These are phyloP conservation scores for Serilophus lunatus DNA, from an alignment of 2,113 vertebrate genomes.

Conservation along the genomic window DNA sequence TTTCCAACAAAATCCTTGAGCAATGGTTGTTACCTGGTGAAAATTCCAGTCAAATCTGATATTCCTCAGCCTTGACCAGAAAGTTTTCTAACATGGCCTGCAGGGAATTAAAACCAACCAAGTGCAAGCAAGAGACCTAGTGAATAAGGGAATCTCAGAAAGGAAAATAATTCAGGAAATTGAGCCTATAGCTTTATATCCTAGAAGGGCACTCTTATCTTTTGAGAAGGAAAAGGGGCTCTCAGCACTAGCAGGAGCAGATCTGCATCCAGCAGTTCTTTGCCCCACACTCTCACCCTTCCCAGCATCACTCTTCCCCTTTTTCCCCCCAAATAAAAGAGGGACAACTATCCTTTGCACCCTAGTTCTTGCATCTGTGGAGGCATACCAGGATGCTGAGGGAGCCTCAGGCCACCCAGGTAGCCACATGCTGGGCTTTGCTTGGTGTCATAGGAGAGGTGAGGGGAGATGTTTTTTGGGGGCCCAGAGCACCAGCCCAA, in stretches of 20 bases:
- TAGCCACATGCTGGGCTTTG: accelerated
- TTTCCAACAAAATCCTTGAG: background rate
- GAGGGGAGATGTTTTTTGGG: background rate
- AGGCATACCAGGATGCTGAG: accelerated
- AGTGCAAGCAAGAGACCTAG: background rate
- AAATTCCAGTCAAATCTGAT: background rate
- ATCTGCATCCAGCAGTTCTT: background rate
- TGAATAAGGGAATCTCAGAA: background rate
- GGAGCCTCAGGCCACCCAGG: background rate
- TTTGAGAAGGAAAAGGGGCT: background rate
- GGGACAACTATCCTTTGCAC: background rate
- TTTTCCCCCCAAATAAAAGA: background rate
- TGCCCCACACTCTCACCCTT: background rate
- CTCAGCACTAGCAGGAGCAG: background rate
- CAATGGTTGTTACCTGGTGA: background rate
- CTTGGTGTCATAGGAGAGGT: background rate
- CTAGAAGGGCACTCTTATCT: background rate
- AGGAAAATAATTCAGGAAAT: background rate
- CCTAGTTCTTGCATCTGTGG: background rate
- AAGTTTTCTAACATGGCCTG: background rate
- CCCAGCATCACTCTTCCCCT: background rate
- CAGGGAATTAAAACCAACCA: background rate
- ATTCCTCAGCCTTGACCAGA: background rate
- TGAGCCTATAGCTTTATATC: background rate
- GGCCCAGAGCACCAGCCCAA: background rate